phyloP scores from a whole-genome alignment of 2,113 vertebrate species.

The Petroica traversi region DNA sequence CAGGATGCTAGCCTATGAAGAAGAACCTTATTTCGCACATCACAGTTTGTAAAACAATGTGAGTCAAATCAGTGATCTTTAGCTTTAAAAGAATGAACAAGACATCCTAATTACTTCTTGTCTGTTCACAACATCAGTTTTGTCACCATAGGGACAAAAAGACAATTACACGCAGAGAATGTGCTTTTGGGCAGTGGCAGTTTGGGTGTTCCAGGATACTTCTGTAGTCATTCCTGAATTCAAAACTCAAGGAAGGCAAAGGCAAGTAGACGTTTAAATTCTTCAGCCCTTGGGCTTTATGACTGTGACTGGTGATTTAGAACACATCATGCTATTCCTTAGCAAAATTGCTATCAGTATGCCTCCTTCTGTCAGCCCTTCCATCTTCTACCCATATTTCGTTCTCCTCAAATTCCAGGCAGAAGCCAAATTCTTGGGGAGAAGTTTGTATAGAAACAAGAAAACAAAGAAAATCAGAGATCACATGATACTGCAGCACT shows the following conservation, averaged over 20 bases:
- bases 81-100: not conserved
- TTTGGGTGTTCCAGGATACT: not conserved
- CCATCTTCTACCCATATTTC: not conserved
- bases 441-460: not conserved
- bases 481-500: rapidly evolving
- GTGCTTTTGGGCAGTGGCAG: not conserved
- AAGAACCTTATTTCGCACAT: conserved; percentile 33
- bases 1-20: not conserved
- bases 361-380: not conserved
- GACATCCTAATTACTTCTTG: not conserved
- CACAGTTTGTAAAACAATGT: not conserved
- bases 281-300: not conserved
- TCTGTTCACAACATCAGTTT: not conserved
- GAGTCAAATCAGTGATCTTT: not conserved
- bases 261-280: not conserved
- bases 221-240: not conserved
- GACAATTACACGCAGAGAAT: not conserved
- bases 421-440: not conserved
- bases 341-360: not conserved
- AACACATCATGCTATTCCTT: not conserved
- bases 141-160: not conserved
- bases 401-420: not conserved
- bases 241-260: not conserved
- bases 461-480: not conserved
- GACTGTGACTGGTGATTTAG: not conserved